Percentiles rank a stretch among this genome's conserved stretches.
phyloP scores from a whole-genome alignment of 2,113 vertebrate species.

The Saiga tatarica region DNA sequence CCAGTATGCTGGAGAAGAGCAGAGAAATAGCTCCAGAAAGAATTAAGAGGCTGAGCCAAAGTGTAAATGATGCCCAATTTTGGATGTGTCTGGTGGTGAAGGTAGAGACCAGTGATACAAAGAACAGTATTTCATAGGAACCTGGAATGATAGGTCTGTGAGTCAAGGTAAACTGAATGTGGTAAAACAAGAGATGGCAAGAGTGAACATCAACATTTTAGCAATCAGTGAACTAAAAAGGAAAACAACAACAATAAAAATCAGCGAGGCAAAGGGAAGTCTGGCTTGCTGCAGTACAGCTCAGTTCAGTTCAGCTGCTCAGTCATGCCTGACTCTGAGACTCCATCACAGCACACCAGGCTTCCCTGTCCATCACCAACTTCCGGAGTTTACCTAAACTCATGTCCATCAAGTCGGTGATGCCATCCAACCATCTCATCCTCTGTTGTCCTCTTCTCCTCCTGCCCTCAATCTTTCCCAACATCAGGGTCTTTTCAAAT shows the following conservation, averaged over 20 bases:
- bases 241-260: neutral
- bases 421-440: neutral
- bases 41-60: neutral
- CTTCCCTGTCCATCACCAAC: neutral
- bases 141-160: neutral
- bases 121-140: neutral
- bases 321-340: neutral
- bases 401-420: rapidly evolving
- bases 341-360: neutral
- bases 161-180: neutral
- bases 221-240: neutral
- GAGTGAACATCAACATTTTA: neutral
- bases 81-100: neutral
- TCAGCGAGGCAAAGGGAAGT: neutral
- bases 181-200: neutral
- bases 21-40: neutral
- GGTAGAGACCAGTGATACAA: neutral
- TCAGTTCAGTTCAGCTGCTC: neutral
- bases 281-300: neutral
- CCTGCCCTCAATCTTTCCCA: neutral
- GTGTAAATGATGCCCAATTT: neutral
- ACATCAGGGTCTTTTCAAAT: neutral
- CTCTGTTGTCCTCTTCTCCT: neutral
- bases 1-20: neutral
- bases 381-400: neutral